Evolutionary conservation across 2,113 vertebrate species (phyloP), one percentile per base, ranked within the genome.

Genomic region (Noctilio leporinus): DNA sequence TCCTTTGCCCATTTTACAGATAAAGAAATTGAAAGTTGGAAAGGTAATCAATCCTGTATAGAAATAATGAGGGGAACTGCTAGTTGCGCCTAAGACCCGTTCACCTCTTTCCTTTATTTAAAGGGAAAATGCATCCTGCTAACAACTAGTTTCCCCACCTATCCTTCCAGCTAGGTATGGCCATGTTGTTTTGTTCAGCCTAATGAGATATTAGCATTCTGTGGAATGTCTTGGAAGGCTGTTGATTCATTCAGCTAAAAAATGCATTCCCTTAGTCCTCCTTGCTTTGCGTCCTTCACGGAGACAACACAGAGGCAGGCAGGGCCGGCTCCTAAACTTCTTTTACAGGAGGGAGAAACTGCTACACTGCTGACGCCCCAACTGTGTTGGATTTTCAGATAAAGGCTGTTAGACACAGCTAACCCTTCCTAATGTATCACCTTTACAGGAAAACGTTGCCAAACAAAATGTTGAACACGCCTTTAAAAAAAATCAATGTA

Each of bases 401-500:
- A 90, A 77, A 89, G 45, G 43, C 72, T 38, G 16, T 35, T 38
- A 64, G 51, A 86, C 75, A 75, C 3, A 85, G 59, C 65, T 80
- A 91, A 86, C 49, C 75, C 28, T 72, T 55, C 78, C 45, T 45
- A 67, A 89, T 75, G 45, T 49, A 47, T 65, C 86, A 78, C 19
- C 22, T 85, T 87, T 72, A 67, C 10, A 78, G 85, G 87, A 93
- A 86, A 81, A 76, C 38, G 45, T 40, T 67, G 76, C 76, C 64
- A 62, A 91, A 93, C 22, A 84, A 96, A 94, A 94, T 30, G 65
- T 17, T 47, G 81, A 95, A 96, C 94, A 64, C 53, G 55, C 33
- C 49, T 57, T 57, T 33, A 55, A 35, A 73, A 77, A 96, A 81
- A 86, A 72, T 85, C 57, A 76, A 62, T 95, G 82, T 85, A 75